Percentiles rank a stretch among this genome's conserved stretches.
phyloP scores from a whole-genome alignment of 2,797 vertebrate genomes.

The Manis pentadactyla region DNA sequence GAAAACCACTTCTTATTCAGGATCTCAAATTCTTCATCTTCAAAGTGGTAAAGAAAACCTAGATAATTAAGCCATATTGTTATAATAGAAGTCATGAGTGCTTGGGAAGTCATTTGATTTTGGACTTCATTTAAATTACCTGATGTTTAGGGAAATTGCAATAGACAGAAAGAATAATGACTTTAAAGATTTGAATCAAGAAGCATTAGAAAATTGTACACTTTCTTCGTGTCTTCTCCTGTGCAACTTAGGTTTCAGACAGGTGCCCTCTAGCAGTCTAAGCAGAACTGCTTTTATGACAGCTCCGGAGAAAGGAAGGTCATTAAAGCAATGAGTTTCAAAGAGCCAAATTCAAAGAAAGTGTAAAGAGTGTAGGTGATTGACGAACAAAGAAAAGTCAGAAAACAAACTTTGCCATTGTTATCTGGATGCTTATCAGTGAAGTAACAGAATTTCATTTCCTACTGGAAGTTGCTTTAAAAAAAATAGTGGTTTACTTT shows the following conservation, averaged over 20 bases:
- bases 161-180: neutral
- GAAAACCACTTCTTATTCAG: neutral
- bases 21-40: constrained; percentile 37
- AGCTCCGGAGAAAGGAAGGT: neutral
- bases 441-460: constrained; percentile 17
- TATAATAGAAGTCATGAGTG: neutral
- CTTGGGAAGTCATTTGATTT: neutral
- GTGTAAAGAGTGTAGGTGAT: neutral
- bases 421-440: neutral
- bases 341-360: neutral
- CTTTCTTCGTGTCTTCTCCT: neutral
- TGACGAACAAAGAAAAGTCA: neutral
- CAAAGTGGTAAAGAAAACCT: neutral
- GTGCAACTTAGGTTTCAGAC: neutral
- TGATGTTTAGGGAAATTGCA: neutral
- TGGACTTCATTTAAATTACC: neutral
- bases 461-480: neutral
- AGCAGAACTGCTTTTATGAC: neutral
- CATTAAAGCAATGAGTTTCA: neutral
- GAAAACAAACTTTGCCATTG: neutral
- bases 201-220: neutral
- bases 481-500: neutral
- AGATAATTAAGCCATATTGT: neutral
- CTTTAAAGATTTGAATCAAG: neutral
- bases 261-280: neutral